Evolutionary conservation across 2,797 vertebrate genomes (phyloP).

Genomic region (Thamnophis elegans): DNA sequence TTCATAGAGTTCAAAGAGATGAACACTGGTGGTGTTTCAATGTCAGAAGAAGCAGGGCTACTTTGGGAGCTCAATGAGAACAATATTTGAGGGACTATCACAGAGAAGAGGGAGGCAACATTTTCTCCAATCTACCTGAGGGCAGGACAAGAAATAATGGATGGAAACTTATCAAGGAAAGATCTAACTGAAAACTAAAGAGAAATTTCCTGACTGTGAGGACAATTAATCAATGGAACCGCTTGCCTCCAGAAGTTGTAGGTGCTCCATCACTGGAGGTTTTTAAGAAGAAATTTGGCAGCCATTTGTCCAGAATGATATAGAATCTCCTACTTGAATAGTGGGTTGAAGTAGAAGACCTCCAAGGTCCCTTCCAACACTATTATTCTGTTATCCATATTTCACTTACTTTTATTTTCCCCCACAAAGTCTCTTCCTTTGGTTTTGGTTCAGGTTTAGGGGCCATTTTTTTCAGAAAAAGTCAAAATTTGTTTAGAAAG

Average conservation of each 20-base stretch:
- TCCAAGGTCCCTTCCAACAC: background rate
- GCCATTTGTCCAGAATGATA: background rate
- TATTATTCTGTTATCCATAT: background rate
- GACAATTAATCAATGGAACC: background rate
- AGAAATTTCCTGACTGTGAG: background rate
- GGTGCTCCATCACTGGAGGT: background rate
- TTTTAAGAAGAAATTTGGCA: background rate
- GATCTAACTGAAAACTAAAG: background rate
- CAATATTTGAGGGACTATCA: background rate
- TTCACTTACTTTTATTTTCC: slow-evolving; percentile 3
- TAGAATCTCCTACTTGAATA: background rate
- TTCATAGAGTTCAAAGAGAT: background rate
- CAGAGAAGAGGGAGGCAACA: background rate
- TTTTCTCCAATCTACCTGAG: background rate
- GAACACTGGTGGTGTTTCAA: background rate
- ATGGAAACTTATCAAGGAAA: background rate
- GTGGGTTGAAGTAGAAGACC: background rate
- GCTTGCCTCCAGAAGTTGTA: background rate
- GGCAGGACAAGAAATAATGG: background rate
- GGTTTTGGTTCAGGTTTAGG: background rate
- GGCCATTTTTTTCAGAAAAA: background rate
- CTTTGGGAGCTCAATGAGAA: background rate
- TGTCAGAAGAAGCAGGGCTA: background rate
- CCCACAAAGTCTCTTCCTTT: background rate
- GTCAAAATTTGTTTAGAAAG: background rate